Base-by-base conservation (phyloP, 1,140 invertebrate species). In the Magallana ariakensis region DNA sequence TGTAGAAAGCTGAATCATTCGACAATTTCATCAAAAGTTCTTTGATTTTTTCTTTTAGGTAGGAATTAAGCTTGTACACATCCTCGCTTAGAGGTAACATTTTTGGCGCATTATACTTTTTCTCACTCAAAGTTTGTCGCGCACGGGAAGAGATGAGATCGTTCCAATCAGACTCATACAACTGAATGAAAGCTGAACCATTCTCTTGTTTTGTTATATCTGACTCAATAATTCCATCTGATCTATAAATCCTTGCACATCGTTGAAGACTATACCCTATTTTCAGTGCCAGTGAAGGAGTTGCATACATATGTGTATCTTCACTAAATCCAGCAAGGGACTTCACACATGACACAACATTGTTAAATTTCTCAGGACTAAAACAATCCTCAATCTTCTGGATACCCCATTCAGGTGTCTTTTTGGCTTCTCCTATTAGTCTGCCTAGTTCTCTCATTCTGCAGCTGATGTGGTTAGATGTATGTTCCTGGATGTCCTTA, bases 251-350 rank as follows among this genome's bases (percentile, higher is more conserved):
- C 10, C 15, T 57, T 2, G 85, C 70, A 86, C 66, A 86, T 55
- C n/a, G 46, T 54, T 55, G 15, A 15, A 81, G 54, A 81, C 46
- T 81, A 80, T 80, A 16, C 53, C 80, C 26, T 7, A 80, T 46
- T 85, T 85, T 85, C 33, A 85, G 56, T 15, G 84, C 56, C 2
- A 70, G 84, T 19, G 84, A 85, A 7, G 84, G 84, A 53, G 54
- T 70, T 15, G 11, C 16, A 85, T 85, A 85, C 19, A 33, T 16
- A 22, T 70, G 58, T 46, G 84, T 66, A 11, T 85, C 58, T 66
- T 85, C 62, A 85, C 60, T 54, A n/a, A 33, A 70, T 16, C 84
- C 84, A 4, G 84, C 58, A 85, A 85, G 62, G 62, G 62, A 66
- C 62, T 66, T 66, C 62, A 66, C 62, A 19, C 62, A 66, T 1